Percentiles rank a stretch among this genome's conserved stretches.
Evolutionary conservation across 2,888 invertebrate genomes (phyloP).

Genomic region (Malacosoma neustria): DNA sequence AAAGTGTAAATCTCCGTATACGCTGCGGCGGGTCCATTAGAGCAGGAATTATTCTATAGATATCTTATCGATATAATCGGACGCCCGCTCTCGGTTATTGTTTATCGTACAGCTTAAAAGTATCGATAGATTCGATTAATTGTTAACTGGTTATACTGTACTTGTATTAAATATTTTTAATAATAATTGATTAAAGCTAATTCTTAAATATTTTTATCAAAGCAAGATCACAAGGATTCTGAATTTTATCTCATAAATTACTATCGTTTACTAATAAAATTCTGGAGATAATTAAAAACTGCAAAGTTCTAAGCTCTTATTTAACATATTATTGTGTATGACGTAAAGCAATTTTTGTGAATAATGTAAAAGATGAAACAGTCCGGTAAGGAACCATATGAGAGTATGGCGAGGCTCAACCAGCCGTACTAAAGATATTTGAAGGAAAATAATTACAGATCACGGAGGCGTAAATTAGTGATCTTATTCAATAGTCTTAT

Average conservation of each 20-base stretch:
- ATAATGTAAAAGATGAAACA: too few relatives aligned
- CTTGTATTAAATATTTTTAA: neutral
- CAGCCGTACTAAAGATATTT: too few relatives aligned
- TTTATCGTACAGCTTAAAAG: conserved; percentile 60
- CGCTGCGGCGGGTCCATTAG: conserved; percentile 61
- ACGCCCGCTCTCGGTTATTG: conserved; percentile 58
- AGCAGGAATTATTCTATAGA: conserved; percentile 48
- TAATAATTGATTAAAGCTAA: neutral
- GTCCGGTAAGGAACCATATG: too few relatives aligned
- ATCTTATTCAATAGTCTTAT: too few relatives aligned
- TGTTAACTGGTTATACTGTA: conserved; percentile 13
- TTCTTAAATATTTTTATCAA: neutral
- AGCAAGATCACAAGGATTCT: neutral
- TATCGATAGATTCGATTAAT: conserved; percentile 59
- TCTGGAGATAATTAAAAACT: neutral
- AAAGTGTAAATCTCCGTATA: conserved; percentile 67
- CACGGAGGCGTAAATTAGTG: too few relatives aligned
- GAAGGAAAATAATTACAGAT: too few relatives aligned
- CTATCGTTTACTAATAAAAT: neutral
- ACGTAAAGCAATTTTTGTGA: too few relatives aligned
- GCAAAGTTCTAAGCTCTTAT: neutral
- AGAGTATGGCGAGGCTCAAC: too few relatives aligned
- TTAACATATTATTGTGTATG: too few relatives aligned
- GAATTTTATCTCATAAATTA: neutral
- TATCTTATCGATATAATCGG: conserved; percentile 67